Base-by-base conservation (phyloP, 2,888 invertebrate species). In the Apodemia mormo region DNA sequence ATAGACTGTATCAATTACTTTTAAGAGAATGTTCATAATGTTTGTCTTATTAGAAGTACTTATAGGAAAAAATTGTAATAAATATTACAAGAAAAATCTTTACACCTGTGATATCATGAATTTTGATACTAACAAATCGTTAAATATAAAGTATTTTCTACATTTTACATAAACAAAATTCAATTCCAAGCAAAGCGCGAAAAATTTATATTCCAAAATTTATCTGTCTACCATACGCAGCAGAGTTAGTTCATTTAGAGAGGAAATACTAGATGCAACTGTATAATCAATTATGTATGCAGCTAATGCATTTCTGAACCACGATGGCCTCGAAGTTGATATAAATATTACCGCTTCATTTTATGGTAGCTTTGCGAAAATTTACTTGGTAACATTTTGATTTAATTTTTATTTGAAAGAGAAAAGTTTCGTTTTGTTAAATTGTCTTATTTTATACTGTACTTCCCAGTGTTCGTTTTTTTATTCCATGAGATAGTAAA, bases 241-340 rank as follows among this genome's bases (percentile, higher is more conserved):
- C 30, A 68, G 54, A 68, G 65, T 14, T 54, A 7, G 54, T 54
- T 40, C 43, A 65, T 68, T 68, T 54, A 52, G 30, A 52, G 29
- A 52, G 29, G 61, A 54, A 40, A 14, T 12, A 29, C 52, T 52
- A 68, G 65, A 65, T 52, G 68, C 65, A 65, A 29, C 65, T 65
- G 68, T 52, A 49, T 68, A 61, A 68, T 68, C 68, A 68, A 68
- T 68, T 68, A 68, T 68, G 68, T 52, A 68, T 68, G 40, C 65
- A 22, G 65, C 68, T 68, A 68, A 68, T 68, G 68, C 68, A 68
- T 68, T 68, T 68, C 68, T 68, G 65, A 68, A 68, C 68, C 40
- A 65, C 29, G 43, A 54, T 54, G 68, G 43, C 40, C 65, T 65
- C 65, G 54, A 40, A 65, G 40, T 65, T 52, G 68, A 54, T 40